Evolutionary conservation across 2,113 vertebrate species (phyloP).

Genomic region (Suricata suricatta): DNA sequence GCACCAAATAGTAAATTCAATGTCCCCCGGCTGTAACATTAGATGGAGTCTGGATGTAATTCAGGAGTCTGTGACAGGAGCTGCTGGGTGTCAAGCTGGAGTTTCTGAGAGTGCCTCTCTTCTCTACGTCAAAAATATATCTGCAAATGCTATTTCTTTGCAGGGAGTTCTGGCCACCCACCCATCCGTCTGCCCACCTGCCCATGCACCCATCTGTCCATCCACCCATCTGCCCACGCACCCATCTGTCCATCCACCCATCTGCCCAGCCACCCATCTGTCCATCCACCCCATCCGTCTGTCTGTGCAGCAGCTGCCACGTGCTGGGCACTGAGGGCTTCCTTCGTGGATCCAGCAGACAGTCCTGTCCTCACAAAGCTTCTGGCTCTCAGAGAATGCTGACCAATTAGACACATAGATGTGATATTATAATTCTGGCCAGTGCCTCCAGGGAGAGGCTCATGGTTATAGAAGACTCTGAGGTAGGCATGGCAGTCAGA

Average conservation of each 20-base stretch:
- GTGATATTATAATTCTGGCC: not conserved
- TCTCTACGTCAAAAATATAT: not conserved
- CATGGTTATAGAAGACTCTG: not conserved
- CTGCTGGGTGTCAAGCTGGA: not conserved
- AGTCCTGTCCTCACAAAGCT: not conserved
- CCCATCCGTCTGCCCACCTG: not conserved
- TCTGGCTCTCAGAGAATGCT: not conserved
- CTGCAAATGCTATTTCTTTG: not conserved
- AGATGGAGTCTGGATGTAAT: not conserved
- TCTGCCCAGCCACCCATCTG: too few relatives aligned
- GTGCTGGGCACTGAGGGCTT: not conserved
- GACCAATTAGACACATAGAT: not conserved
- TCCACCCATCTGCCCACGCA: not conserved
- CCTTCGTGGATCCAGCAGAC: not conserved
- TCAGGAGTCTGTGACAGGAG: not conserved
- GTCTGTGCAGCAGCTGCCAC: not conserved
- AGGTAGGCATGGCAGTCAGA: not conserved
- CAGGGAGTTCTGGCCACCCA: not conserved
- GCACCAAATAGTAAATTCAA: not conserved
- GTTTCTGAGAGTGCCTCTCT: not conserved
- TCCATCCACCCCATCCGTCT: not conserved
- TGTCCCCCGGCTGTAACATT: not conserved
- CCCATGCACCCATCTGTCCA: not conserved
- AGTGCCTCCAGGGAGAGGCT: not conserved
- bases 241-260: not conserved